Evolutionary conservation across 2,888 invertebrate genomes (phyloP).

Genomic region (Xestia ashworthii): DNA sequence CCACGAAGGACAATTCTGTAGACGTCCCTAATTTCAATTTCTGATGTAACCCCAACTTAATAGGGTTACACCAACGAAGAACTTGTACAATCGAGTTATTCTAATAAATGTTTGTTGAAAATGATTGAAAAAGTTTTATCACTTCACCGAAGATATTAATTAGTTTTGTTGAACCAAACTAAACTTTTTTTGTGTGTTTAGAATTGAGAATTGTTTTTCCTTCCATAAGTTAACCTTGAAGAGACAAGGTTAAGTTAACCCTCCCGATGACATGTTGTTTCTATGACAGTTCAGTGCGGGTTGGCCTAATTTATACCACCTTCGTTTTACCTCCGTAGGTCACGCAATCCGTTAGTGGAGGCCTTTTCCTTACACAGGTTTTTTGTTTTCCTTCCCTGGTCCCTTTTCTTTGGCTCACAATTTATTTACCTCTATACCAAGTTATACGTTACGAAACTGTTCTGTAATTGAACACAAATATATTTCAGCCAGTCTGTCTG

Average conservation of each 20-base stretch:
- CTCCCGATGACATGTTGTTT: slow-evolving; percentile 68
- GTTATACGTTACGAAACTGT: slow-evolving; percentile 59
- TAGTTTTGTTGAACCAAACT: slow-evolving; percentile 44
- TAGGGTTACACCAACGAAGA: slow-evolving; percentile 49
- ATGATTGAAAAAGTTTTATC: slow-evolving; percentile 67
- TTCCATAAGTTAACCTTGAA: slow-evolving; percentile 65
- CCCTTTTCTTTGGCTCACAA: slow-evolving; percentile 43
- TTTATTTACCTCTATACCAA: slow-evolving; percentile 58
- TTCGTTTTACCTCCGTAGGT: slow-evolving; percentile 70
- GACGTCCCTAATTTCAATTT: slow-evolving; percentile 63
- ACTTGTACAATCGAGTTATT: slow-evolving; percentile 57
- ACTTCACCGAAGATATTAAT: slow-evolving; percentile 53
- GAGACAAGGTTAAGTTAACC: slow-evolving; percentile 65
- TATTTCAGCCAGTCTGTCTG: slow-evolving; percentile 37
- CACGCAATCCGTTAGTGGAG: slow-evolving; percentile 76
- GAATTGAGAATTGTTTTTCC: slow-evolving; percentile 35
- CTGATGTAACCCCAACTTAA: slow-evolving; percentile 54
- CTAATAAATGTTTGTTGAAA: slow-evolving; percentile 49
- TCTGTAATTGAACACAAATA: slow-evolving; percentile 62
- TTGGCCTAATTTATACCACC: slow-evolving; percentile 75
- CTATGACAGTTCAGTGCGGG: slow-evolving; percentile 69
- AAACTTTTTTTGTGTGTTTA: not conserved
- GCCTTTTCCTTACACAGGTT: slow-evolving; percentile 74
- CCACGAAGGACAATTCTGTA: slow-evolving; percentile 46
- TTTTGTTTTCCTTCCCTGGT: slow-evolving; percentile 55